These are phyloP conservation scores for Philonicus albiceps DNA, from an alignment of 2,888 invertebrate species.

Conservation along the genomic window DNA sequence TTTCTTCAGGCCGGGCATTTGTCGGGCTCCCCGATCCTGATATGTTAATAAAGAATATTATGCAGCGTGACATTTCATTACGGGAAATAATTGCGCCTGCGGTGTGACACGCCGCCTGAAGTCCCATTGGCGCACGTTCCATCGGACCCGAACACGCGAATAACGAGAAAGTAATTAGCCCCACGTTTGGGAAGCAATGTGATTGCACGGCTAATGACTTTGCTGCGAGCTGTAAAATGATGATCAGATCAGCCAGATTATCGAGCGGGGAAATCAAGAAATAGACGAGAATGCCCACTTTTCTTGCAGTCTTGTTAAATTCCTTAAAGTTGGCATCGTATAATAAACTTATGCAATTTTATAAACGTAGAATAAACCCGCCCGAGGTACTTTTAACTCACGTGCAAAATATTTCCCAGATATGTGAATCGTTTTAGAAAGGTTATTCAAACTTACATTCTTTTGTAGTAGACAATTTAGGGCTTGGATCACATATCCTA, in stretches of 20 bases:
- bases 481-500: no score
- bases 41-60: slow-evolving; percentile 38
- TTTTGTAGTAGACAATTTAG: no score
- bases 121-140: background rate
- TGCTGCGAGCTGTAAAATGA: background rate
- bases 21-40: slow-evolving; percentile 18
- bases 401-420: no score
- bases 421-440: no score
- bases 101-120: background rate
- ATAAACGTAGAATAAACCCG: background rate
- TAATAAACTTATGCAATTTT: background rate
- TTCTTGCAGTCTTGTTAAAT: background rate
- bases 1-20: slow-evolving; percentile 1
- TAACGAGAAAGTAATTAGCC: slow-evolving; percentile 15
- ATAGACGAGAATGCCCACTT: background rate
- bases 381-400: no score
- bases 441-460: no score
- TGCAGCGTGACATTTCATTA: slow-evolving; percentile 28
- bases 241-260: background rate
- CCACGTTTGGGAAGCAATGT: background rate
- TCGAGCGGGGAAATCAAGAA: background rate
- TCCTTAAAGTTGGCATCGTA: background rate
- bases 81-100: background rate
- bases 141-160: background rate
- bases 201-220: background rate